Conservation (phyloP, 2,113 vertebrate genomes). For the Pseudopodoces humilis region DNA sequence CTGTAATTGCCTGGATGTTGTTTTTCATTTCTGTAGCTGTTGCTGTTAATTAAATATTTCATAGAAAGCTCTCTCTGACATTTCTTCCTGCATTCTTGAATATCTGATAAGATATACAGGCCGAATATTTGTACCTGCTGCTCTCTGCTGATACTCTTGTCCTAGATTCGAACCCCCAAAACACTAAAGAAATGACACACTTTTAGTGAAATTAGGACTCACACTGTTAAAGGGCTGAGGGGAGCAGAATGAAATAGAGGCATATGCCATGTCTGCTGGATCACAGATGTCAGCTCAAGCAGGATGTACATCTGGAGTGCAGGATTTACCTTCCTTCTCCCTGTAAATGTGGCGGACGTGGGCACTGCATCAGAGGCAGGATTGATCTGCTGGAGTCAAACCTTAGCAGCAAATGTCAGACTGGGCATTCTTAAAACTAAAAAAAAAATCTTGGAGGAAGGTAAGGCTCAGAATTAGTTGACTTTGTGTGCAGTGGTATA, state of each 20-base stretch:
- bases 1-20: constrained; percentile 80
- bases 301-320: not conserved
- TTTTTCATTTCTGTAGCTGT: constrained; percentile 82
- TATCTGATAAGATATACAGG: constrained; percentile 81
- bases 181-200: constrained; percentile 93
- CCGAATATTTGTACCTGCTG: constrained; percentile 72
- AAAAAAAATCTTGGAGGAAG: not conserved
- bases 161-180: constrained; percentile 85
- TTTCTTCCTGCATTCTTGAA: constrained; percentile 76
- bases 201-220: constrained; percentile 88
- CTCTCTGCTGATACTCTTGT: constrained; percentile 80
- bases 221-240: constrained; percentile 76
- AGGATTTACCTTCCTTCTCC: not conserved
- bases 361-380: not conserved
- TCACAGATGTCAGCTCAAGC: not conserved
- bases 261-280: constrained; percentile 17
- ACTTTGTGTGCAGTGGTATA: not conserved
- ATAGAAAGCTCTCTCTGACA: constrained; percentile 73
- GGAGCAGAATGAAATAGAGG: constrained; percentile 55
- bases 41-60: constrained; percentile 85
- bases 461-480: not conserved
- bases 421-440: not conserved
- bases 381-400: not conserved
- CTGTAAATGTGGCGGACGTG: fast-evolving
- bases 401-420: not conserved